phyloP scores from a whole-genome alignment of 2,888 invertebrate species.

The Drosophila incognita region DNA sequence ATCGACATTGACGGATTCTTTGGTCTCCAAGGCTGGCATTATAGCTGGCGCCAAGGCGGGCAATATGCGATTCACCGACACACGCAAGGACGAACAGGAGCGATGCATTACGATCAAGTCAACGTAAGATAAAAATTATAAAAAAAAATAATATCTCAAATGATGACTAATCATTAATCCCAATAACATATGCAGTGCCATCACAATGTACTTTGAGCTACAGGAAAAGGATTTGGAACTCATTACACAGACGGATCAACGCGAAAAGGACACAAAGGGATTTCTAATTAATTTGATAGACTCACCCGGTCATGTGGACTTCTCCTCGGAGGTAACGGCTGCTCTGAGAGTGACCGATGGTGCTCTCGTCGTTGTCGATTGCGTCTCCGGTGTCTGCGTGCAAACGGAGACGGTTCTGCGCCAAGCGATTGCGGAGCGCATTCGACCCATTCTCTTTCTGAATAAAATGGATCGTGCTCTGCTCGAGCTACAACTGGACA shows the following conservation, averaged over 20 bases:
- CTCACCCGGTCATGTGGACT: slow-evolving; percentile 99
- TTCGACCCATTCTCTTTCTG: slow-evolving; percentile 99
- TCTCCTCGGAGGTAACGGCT: slow-evolving; percentile 99
- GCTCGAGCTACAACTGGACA: slow-evolving; percentile 97
- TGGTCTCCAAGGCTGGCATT: slow-evolving; percentile 99
- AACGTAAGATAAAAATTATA: slow-evolving; percentile 86
- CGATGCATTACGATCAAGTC: slow-evolving; percentile 99
- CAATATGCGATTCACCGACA: slow-evolving; percentile 99
- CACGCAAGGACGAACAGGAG: slow-evolving; percentile 99
- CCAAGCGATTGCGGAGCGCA: slow-evolving; percentile 99
- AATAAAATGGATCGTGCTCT: slow-evolving; percentile 99
- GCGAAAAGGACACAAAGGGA: slow-evolving; percentile 95
- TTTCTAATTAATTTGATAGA: slow-evolving; percentile 99
- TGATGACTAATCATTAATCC: not conserved
- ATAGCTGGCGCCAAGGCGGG: slow-evolving; percentile 99
- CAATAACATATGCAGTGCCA: slow-evolving; percentile 89
- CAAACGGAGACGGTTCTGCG: slow-evolving; percentile 99
- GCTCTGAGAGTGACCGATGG: slow-evolving; percentile 99
- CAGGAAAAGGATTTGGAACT: slow-evolving; percentile 96
- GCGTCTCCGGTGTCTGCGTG: slow-evolving; percentile 99
- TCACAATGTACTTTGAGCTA: slow-evolving; percentile 99
- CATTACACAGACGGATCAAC: slow-evolving; percentile 95
- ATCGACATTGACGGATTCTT: slow-evolving; percentile 99
- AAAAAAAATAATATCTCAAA: not conserved
- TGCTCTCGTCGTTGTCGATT: slow-evolving; percentile 99